phyloP scores from a whole-genome alignment of 2,888 invertebrate genomes.

The Cenopis cana region DNA sequence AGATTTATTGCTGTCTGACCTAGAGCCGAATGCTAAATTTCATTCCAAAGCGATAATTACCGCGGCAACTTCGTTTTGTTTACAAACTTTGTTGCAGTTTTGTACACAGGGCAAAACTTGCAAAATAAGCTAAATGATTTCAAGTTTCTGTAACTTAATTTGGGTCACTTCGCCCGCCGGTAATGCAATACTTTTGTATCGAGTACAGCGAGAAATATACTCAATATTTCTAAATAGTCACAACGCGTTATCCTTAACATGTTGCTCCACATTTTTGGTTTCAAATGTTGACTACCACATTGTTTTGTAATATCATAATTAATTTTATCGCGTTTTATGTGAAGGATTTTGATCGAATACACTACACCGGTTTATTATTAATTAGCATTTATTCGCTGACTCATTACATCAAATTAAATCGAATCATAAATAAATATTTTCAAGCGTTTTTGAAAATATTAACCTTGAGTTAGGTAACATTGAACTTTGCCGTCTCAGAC shows the following conservation, averaged over 20 bases:
- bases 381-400: too few relatives aligned
- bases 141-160: conserved; percentile 22
- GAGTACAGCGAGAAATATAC: conserved; percentile 11
- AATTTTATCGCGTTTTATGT: background rate
- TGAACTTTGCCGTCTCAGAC: conserved; percentile 26
- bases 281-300: background rate
- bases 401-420: too few relatives aligned
- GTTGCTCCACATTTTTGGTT: background rate
- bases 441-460: background rate
- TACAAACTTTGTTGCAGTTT: conserved; percentile 23
- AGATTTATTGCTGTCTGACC: background rate
- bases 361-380: background rate
- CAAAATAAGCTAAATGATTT: conserved; percentile 23
- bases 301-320: too few relatives aligned
- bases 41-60: background rate
- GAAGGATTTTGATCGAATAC: background rate
- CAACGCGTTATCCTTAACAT: conserved; percentile 6
- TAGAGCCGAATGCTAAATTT: conserved; percentile 1
- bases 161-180: conserved; percentile 11
- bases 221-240: conserved; percentile 14
- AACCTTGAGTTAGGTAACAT: conserved; percentile 39
- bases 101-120: conserved; percentile 11
- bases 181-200: conserved; percentile 24
- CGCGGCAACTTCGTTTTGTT: conserved; percentile 14
- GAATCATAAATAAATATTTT: background rate